Evolutionary conservation across 2,113 vertebrate species (phyloP).

Genomic region (Ivindomyrus marchei): DNA sequence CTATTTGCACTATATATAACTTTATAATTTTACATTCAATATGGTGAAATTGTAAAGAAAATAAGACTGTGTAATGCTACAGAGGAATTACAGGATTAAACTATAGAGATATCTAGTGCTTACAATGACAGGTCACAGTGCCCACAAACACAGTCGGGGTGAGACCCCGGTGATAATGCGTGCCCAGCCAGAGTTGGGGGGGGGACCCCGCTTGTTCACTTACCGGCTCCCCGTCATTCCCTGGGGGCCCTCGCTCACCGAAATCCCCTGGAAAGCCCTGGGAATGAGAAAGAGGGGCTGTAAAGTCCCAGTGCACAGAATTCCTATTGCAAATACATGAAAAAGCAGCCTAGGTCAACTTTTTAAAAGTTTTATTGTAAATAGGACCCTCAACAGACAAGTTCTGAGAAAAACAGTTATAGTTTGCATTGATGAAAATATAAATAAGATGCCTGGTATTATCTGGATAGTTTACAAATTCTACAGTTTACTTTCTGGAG

Average conservation of each 20-base stretch:
- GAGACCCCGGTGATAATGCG: not conserved
- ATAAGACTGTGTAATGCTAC: not conserved
- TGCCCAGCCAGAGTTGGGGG: not conserved
- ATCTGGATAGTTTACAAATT: not conserved
- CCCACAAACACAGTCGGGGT: not conserved
- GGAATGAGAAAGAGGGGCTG: conserved; percentile 34
- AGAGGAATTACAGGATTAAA: not conserved
- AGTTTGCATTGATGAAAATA: not conserved
- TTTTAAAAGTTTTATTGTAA: not conserved
- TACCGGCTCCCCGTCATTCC: conserved; percentile 91
- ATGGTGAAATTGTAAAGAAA: not conserved
- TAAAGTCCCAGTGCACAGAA: conserved; percentile 21
- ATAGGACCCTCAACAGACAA: not conserved
- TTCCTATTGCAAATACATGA: not conserved
- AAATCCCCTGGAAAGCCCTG: conserved; percentile 96
- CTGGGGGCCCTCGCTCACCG: conserved; percentile 90
- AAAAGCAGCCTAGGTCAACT: too few species aligned
- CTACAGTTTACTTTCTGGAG: not conserved
- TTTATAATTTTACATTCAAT: not conserved
- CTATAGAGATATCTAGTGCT: conserved; percentile 2
- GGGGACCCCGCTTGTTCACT: conserved; percentile 48
- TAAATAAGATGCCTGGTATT: not conserved
- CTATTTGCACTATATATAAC: not conserved
- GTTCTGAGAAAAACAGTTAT: not conserved
- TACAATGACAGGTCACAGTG: not conserved